phyloP scores from a whole-genome alignment of 1,140 invertebrate genomes.

The Drosophila kurseongensis region DNA sequence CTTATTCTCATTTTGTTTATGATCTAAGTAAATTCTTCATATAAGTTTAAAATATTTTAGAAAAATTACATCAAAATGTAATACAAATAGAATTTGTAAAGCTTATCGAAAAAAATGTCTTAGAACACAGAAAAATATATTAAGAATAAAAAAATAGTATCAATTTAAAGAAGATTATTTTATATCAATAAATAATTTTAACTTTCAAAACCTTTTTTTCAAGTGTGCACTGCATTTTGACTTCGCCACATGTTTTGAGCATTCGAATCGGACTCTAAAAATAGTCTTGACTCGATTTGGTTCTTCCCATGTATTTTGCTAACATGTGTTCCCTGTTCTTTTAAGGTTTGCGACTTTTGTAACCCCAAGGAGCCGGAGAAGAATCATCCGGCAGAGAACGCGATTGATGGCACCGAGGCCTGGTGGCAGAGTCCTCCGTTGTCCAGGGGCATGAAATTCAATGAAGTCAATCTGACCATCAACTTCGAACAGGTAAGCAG shows the following conservation, averaged over 20 bases:
- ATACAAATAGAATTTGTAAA: too few species aligned
- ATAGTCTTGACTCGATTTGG: conserved; percentile 49
- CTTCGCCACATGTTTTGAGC: conserved; percentile 56
- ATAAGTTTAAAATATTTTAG: too few species aligned
- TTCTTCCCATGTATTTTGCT: conserved; percentile 12
- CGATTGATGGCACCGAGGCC: conserved; percentile 96
- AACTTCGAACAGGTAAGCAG: conserved; percentile 95
- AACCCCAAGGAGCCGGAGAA: conserved; percentile 90
- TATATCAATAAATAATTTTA: neutral
- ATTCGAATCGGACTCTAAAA: conserved; percentile 59
- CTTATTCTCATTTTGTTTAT: neutral
- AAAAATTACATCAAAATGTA: too few species aligned
- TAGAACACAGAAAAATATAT: neutral
- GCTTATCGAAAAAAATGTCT: too few species aligned
- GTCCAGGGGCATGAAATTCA: conserved; percentile 98
- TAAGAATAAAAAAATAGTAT: neutral
- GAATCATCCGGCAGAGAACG: conserved; percentile 94
- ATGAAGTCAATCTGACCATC: conserved; percentile 98
- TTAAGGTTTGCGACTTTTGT: conserved; percentile 96
- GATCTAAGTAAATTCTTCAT: too few species aligned
- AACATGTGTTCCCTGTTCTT: conserved; percentile 38
- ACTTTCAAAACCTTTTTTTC: neutral
- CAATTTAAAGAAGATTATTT: neutral
- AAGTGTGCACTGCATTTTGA: conserved; percentile 32
- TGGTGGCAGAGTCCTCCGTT: conserved; percentile 99